A percentile compares a stretch with the other conserved stretches of the same genome.
phyloP scores from a whole-genome alignment of 2,888 invertebrate species.

The Brassicogethes aeneus region DNA sequence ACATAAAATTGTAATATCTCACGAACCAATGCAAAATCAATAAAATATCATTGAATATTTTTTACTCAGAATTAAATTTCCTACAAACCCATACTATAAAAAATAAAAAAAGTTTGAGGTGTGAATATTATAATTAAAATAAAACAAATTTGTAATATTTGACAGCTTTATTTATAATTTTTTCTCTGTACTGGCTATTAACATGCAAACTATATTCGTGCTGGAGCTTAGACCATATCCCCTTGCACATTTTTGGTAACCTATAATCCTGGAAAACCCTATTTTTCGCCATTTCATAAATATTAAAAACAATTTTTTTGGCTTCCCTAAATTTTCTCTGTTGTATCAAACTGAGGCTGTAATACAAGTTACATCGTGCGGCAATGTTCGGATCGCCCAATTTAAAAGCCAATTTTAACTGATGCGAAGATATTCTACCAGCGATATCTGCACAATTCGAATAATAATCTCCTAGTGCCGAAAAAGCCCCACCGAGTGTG shows the following conservation, averaged over 20 bases:
- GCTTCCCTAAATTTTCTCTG: conserved; percentile 58
- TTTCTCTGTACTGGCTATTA: too few relatives aligned
- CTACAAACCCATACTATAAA: too few relatives aligned
- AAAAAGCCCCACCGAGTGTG: conserved; percentile 93
- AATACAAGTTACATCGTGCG: conserved; percentile 77
- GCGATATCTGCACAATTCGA: conserved; percentile 75
- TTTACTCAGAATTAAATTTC: too few relatives aligned
- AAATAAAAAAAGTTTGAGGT: too few relatives aligned
- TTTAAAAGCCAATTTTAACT: conserved; percentile 70
- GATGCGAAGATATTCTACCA: conserved; percentile 76
- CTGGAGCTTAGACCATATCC: conserved; percentile 76
- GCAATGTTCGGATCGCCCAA: conserved; percentile 75
- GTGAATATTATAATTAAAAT: too few relatives aligned
- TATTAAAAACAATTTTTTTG: conserved; percentile 49
- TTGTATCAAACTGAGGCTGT: conserved; percentile 82
- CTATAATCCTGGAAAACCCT: conserved; percentile 47
- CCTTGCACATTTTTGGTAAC: conserved; percentile 72
- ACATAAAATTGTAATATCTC: too few relatives aligned
- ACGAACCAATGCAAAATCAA: too few relatives aligned
- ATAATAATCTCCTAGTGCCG: conserved; percentile 86
- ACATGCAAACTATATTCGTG: conserved; percentile 44
- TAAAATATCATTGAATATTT: too few relatives aligned
- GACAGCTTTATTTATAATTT: too few relatives aligned
- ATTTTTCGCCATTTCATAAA: conserved; percentile 43
- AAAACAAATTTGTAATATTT: too few relatives aligned